These are phyloP conservation scores for Tyto alba DNA, from an alignment of 2,113 vertebrate genomes.

Conservation along the genomic window DNA sequence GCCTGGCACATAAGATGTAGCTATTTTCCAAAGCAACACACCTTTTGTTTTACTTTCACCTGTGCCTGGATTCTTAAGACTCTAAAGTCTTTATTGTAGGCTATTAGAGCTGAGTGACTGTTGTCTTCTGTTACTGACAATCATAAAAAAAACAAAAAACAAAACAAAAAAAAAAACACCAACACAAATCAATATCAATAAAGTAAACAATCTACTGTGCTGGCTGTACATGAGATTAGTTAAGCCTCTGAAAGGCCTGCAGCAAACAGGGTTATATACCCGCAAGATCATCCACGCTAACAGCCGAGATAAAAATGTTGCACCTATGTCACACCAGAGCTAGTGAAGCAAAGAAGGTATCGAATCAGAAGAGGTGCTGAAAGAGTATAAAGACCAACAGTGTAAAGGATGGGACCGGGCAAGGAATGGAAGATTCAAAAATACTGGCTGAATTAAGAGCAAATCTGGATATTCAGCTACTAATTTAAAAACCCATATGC, in stretches of 20 bases:
- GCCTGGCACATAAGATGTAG: background rate
- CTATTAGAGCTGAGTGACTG: background rate
- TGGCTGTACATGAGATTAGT: background rate
- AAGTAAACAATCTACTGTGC: background rate
- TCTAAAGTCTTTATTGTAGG: background rate
- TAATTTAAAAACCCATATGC: background rate
- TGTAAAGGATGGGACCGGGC: background rate
- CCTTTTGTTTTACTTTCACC: background rate
- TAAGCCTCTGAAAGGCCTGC: background rate
- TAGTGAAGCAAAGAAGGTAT: background rate
- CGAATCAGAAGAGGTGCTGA: background rate
- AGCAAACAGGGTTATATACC: background rate
- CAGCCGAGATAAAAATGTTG: background rate
- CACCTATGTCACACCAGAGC: background rate
- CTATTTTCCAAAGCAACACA: background rate
- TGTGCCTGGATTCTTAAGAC: background rate
- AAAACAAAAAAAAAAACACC: no score
- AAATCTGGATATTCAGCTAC: background rate
- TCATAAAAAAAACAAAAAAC: background rate
- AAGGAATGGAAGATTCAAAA: background rate
- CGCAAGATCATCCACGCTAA: background rate
- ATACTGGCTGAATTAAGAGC: background rate
- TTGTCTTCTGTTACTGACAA: background rate
- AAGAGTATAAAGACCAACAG: background rate
- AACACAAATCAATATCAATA: background rate